These are phyloP conservation scores for Drosophila formosana DNA, from an alignment of 2,888 invertebrate genomes.

Conservation along the genomic window DNA sequence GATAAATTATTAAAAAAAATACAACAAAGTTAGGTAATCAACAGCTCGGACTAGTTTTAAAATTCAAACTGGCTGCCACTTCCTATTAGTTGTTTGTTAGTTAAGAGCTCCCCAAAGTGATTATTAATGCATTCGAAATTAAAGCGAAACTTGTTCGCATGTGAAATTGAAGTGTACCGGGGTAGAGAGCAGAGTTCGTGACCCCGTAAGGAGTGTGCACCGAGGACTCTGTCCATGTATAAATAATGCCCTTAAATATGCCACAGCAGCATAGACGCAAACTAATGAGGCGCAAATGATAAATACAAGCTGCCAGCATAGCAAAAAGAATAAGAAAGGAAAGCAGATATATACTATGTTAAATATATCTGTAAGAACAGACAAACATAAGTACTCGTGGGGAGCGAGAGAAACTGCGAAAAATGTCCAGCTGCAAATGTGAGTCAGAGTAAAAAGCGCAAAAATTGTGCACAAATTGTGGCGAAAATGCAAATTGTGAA, in stretches of 20 bases:
- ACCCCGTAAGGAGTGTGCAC: conserved; percentile 23
- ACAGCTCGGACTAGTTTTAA: not conserved
- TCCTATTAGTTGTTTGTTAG: conserved; percentile 9
- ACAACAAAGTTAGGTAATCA: not conserved
- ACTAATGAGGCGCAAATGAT: conserved; percentile 77
- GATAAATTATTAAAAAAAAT: not conserved
- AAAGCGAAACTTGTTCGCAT: conserved; percentile 10
- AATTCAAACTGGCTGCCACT: conserved; percentile 12
- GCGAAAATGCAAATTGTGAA: conserved; percentile 66
- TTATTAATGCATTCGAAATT: conserved; percentile 11
- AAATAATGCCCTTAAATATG: conserved; percentile 61
- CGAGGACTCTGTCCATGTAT: conserved; percentile 28
- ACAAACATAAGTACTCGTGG: conserved; percentile 31
- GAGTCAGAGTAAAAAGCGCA: conserved; percentile 42
- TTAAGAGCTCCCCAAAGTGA: not conserved
- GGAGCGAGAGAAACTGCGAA: not conserved
- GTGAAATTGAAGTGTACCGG: not conserved
- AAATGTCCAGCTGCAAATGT: conserved; percentile 46
- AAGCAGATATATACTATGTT: conserved; percentile 4
- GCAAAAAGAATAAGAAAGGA: conserved; percentile 28
- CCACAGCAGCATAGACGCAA: conserved; percentile 50
- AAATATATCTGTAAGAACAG: conserved; percentile 14
- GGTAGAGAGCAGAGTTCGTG: conserved; percentile 35
- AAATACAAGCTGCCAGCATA: conserved; percentile 67
- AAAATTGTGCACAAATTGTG: conserved; percentile 35